Percentiles rank a stretch among this genome's conserved stretches.
Conservation (phyloP, 2,113 vertebrate genomes). For the Phycodurus eques region DNA sequence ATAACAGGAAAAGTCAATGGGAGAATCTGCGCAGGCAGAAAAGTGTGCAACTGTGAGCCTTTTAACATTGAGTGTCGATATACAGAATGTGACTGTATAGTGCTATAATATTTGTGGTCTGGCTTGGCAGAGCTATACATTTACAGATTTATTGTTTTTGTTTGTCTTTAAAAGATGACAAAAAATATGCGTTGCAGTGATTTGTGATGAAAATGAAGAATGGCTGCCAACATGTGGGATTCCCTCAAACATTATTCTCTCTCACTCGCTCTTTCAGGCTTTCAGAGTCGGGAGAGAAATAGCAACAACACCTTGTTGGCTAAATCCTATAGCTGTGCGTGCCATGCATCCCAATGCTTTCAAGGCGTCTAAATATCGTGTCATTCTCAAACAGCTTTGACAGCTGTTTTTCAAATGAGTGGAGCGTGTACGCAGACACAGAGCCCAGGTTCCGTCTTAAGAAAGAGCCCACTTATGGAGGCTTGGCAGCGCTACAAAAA, state of each 20-base stretch:
- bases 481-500: conserved; percentile 60
- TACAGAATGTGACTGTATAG: background rate
- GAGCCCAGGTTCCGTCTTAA: conserved; percentile 56
- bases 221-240: background rate
- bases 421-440: conserved; percentile 29
- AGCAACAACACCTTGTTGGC: conserved; percentile 46
- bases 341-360: conserved; percentile 55
- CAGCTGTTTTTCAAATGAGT: conserved; percentile 63
- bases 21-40: no score
- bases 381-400: conserved; percentile 62
- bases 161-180: background rate
- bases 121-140: background rate
- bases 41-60: no score
- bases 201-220: background rate
- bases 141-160: background rate
- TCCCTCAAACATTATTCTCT: conserved; percentile 8
- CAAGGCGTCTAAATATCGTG: conserved; percentile 52
- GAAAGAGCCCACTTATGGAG: conserved; percentile 46
- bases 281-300: conserved; percentile 25
- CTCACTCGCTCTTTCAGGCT: background rate
- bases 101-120: background rate
- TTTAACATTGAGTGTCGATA: no score
- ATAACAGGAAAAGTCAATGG: no score
- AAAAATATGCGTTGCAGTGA: background rate
- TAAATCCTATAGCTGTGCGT: conserved; percentile 29